Percentiles rank a stretch among this genome's conserved stretches.
Conservation (phyloP, 2,888 invertebrate species). For the Andrena haemorrhoa region DNA sequence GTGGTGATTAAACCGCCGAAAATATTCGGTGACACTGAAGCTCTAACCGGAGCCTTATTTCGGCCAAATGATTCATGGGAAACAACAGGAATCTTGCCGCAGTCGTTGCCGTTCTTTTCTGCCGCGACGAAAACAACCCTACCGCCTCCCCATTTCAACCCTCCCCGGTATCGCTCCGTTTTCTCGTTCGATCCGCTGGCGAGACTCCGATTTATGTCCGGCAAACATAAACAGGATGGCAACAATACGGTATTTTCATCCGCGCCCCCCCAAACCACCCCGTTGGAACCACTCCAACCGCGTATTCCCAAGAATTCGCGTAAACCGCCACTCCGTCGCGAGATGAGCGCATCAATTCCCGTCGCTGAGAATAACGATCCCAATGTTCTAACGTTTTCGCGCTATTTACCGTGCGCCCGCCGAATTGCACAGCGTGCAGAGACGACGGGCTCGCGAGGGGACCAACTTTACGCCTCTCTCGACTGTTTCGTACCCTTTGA, state of each 20-base stretch:
- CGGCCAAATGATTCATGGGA: constrained; percentile 58
- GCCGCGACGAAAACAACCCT: constrained; percentile 14
- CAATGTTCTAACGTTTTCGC: constrained; percentile 19
- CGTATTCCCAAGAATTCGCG: constrained; percentile 39
- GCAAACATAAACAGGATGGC: constrained; percentile 59
- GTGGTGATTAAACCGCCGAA: constrained; percentile 46
- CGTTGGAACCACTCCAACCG: constrained; percentile 56
- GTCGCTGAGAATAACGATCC: constrained; percentile 33
- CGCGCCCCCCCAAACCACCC: constrained; percentile 18
- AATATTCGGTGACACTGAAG: constrained; percentile 48
- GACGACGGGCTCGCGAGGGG: neutral
- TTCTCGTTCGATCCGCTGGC: constrained; percentile 24
- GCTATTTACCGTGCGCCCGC: neutral
- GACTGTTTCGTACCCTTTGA: constrained; percentile 5
- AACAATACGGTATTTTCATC: constrained; percentile 62
- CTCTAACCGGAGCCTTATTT: constrained; percentile 45
- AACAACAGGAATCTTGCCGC: constrained; percentile 19
- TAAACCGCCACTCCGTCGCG: constrained; percentile 26
- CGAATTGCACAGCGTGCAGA: too few species aligned
- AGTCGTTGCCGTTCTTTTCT: constrained; percentile 4
- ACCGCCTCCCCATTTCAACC: neutral
- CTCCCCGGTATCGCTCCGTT: neutral
- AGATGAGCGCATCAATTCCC: constrained; percentile 12
- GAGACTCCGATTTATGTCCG: constrained; percentile 22
- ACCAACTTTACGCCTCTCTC: neutral